Evolutionary conservation across 2,113 vertebrate species (phyloP).

Genomic region (Picathartes gymnocephalus): DNA sequence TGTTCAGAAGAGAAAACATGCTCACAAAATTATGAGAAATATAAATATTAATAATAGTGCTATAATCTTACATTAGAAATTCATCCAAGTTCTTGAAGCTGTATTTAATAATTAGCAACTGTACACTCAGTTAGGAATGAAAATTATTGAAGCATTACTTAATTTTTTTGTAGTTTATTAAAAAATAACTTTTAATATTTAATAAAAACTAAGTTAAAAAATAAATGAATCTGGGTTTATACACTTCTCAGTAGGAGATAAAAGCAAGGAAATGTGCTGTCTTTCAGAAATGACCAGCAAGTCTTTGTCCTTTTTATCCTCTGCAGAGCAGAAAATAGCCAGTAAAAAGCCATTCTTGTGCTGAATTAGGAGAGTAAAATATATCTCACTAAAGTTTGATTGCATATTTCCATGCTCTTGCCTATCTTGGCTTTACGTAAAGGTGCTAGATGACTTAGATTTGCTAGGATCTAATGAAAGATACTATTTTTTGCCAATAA

Average conservation of each 20-base stretch:
- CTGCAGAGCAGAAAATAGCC: not conserved
- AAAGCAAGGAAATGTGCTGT: not conserved
- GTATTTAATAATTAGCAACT: not conserved
- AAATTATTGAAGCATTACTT: not conserved
- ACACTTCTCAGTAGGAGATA: not conserved
- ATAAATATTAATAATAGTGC: not conserved
- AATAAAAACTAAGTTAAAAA: not conserved
- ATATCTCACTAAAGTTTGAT: not conserved
- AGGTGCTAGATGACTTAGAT: not conserved
- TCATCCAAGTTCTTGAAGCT: not conserved
- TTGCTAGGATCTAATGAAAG: not conserved
- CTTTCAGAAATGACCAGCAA: not conserved
- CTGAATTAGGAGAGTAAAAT: not conserved
- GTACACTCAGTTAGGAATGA: not conserved
- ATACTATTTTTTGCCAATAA: not conserved
- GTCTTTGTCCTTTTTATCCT: not conserved
- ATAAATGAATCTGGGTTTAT: not conserved
- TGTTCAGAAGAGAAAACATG: not conserved
- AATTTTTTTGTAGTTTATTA: not conserved
- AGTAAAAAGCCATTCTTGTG: not conserved
- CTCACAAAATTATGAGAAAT: not conserved
- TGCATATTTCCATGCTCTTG: not conserved
- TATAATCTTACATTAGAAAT: not conserved
- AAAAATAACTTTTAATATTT: not conserved
- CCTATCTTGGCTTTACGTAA: not conserved